Evolutionary conservation across 2,888 invertebrate genomes (phyloP).

Genomic region (Volucella zonaria): DNA sequence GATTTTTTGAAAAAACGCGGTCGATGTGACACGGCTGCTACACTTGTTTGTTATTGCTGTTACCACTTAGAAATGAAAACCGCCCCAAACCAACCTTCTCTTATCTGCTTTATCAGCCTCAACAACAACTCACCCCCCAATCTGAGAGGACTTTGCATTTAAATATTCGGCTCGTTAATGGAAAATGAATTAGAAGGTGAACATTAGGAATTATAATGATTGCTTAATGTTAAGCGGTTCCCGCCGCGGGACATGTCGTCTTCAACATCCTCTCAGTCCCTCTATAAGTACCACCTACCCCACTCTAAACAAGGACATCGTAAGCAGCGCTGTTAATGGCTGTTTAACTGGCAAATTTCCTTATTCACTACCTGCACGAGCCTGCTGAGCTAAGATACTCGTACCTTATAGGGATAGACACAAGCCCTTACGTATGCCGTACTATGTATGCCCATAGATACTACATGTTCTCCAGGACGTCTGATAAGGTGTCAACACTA

Average conservation of each 20-base stretch:
- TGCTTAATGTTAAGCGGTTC: conserved; percentile 48
- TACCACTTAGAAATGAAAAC: conserved; percentile 16
- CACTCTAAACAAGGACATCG: not conserved
- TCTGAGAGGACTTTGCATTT: conserved; percentile 20
- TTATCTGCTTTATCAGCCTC: not conserved
- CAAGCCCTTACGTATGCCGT: not conserved
- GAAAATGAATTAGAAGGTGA: conserved; percentile 57
- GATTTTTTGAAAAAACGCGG: conserved; percentile 42
- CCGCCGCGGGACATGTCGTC: not conserved
- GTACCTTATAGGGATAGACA: not conserved
- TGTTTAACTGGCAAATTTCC: conserved; percentile 54
- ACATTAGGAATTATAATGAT: conserved; percentile 59
- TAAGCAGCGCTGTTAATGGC: conserved; percentile 40
- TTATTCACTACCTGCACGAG: conserved; percentile 17
- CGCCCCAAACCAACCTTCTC: not conserved
- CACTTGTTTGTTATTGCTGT: not conserved
- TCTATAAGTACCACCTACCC: no score
- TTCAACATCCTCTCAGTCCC: not conserved
- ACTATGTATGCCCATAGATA: no score
- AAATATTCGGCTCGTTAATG: conserved; percentile 43
- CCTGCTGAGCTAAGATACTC: not conserved
- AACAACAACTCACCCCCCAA: not conserved
- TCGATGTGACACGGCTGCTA: conserved; percentile 9
- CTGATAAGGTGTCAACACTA: conserved; percentile 62
- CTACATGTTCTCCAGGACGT: not conserved